These are phyloP conservation scores for Capitulum mitella DNA, from an alignment of 2,888 invertebrate genomes.

Conservation along the genomic window DNA sequence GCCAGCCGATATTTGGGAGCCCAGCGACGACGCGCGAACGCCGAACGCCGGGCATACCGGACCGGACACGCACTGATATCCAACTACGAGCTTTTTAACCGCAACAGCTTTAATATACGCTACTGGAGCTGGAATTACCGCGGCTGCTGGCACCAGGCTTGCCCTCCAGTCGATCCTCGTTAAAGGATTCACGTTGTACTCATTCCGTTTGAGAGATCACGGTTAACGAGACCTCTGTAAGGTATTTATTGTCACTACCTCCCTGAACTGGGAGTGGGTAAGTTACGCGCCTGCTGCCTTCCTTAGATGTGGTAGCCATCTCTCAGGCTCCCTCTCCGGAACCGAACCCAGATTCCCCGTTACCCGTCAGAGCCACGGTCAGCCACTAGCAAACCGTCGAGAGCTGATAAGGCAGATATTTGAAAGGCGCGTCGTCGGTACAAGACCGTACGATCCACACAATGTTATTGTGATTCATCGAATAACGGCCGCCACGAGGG, in stretches of 20 bases:
- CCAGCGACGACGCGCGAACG: neutral
- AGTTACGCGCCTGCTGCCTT: too few relatives aligned
- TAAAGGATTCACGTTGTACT: slow-evolving; percentile 53
- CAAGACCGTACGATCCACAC: too few relatives aligned
- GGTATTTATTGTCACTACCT: too few relatives aligned
- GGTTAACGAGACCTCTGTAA: slow-evolving; percentile 36
- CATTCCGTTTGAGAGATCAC: slow-evolving; percentile 45
- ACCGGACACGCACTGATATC: slow-evolving; percentile 44
- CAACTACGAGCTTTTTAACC: slow-evolving; percentile 57
- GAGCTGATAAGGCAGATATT: too few relatives aligned
- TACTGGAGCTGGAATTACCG: slow-evolving; percentile 63
- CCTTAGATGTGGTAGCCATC: too few relatives aligned
- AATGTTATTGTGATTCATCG: too few relatives aligned
- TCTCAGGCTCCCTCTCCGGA: too few relatives aligned
- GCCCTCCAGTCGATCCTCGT: slow-evolving; percentile 58
- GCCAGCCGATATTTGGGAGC: slow-evolving; percentile 31
- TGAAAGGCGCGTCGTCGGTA: too few relatives aligned
- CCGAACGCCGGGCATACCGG: neutral
- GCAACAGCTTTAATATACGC: slow-evolving; percentile 64
- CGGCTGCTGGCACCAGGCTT: slow-evolving; percentile 65
- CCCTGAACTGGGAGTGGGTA: too few relatives aligned
- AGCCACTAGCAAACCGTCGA: slow-evolving; percentile 57
- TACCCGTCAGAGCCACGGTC: too few relatives aligned
- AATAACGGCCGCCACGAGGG: too few relatives aligned
- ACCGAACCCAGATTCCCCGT: too few relatives aligned